Conservation (phyloP, 2,797 vertebrate species). For the Chaunax sp. region DNA sequence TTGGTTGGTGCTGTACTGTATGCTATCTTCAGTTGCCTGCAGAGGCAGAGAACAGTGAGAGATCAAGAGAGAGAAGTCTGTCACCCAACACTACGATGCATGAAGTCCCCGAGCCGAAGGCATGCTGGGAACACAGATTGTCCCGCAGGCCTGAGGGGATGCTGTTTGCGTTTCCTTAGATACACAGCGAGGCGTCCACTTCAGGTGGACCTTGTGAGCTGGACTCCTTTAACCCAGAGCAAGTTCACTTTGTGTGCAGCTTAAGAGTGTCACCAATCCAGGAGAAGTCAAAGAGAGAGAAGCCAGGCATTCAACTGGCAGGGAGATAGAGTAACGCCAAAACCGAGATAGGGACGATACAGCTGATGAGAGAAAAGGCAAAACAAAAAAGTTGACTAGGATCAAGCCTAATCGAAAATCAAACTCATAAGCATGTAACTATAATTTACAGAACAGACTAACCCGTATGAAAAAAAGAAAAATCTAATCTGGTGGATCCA, state of each 20-base stretch:
- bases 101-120: conserved; percentile 18
- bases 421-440: no score
- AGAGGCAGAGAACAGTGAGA: conserved; percentile 23
- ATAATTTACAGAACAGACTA: no score
- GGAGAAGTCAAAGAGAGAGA: conserved; percentile 11
- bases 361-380: neutral
- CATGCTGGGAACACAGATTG: conserved; percentile 44
- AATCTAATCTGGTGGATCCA: no score
- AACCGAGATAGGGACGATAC: conserved; percentile 35
- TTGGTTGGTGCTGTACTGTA: conserved; percentile 25
- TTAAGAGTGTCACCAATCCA: conserved; percentile 23
- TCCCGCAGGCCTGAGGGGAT: conserved; percentile 36
- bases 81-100: conserved; percentile 33
- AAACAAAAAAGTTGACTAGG: no score
- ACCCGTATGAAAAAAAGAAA: no score
- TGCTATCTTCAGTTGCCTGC: conserved; percentile 24
- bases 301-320: conserved; percentile 35
- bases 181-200: conserved; percentile 50
- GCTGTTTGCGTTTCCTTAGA: conserved; percentile 41
- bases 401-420: no score
- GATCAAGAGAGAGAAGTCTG: conserved; percentile 10
- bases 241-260: conserved; percentile 46
- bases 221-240: conserved; percentile 52
- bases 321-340: conserved; percentile 19
- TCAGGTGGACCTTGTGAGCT: conserved; percentile 54